A percentile compares a stretch with the other conserved stretches of the same genome.
phyloP scores from a whole-genome alignment of 1,140 invertebrate species.

The Aphelenchoides fujianensis region DNA sequence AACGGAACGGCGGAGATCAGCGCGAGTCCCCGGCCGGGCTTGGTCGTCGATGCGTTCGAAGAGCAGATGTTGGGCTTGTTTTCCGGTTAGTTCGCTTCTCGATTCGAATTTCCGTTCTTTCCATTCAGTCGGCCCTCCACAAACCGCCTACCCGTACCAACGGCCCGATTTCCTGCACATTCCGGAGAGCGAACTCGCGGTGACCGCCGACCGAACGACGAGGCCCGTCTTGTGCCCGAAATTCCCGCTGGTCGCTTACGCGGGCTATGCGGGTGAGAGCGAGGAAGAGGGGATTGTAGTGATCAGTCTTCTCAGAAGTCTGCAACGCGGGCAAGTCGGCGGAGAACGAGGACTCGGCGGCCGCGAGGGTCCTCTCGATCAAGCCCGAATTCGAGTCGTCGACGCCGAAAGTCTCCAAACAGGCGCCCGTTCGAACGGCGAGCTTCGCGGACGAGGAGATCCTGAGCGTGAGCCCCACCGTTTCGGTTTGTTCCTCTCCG shows the following conservation, averaged over 20 bases:
- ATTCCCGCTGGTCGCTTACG: constrained; percentile 73
- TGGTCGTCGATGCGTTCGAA: background rate
- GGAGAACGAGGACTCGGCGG: constrained; percentile 78
- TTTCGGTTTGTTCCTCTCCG: constrained; percentile 20
- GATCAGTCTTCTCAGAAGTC: background rate
- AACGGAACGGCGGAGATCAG: background rate
- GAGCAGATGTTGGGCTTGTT: background rate
- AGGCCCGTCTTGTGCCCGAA: constrained; percentile 78
- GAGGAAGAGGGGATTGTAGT: background rate
- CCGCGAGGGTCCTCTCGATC: constrained; percentile 63
- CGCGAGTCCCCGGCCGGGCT: background rate
- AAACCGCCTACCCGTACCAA: constrained; percentile 67
- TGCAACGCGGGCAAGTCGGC: constrained; percentile 68
- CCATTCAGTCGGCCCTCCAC: constrained; percentile 11
- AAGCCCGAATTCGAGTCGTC: constrained; percentile 38
- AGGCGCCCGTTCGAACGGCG: constrained; percentile 3
- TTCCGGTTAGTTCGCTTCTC: background rate
- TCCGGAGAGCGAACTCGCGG: constrained; percentile 71
- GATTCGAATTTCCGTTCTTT: background rate
- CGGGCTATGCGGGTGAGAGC: constrained; percentile 76
- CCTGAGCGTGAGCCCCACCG: constrained; percentile 18
- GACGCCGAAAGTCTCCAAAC: constrained; percentile 24
- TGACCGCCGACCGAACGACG: constrained; percentile 75
- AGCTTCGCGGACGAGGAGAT: constrained; percentile 31
- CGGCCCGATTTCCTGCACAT: constrained; percentile 75